Evolutionary conservation across 2,888 invertebrate species (phyloP).

Genomic region (Geophilus truncorum): DNA sequence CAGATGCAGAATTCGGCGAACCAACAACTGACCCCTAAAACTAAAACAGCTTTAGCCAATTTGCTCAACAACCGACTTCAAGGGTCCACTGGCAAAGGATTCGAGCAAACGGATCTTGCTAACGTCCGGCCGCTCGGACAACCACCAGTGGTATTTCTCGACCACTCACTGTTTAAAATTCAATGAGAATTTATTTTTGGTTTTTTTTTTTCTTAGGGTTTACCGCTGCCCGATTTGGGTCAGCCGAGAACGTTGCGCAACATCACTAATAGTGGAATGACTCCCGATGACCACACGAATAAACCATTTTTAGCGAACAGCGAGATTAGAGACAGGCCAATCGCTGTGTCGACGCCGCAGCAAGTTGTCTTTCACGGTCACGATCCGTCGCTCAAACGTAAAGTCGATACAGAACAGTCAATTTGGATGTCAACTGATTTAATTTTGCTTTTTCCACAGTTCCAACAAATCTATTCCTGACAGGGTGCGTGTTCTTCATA

Average conservation of each 20-base stretch:
- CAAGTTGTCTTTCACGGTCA: slow-evolving; percentile 81
- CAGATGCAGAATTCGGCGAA: slow-evolving; percentile 29
- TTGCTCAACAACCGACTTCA: slow-evolving; percentile 80
- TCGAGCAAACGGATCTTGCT: slow-evolving; percentile 35
- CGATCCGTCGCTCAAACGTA: slow-evolving; percentile 78
- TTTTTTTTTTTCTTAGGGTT: background rate
- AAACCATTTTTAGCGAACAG: background rate
- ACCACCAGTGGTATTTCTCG: background rate
- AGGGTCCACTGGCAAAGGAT: slow-evolving; percentile 41
- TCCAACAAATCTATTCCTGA: slow-evolving; percentile 79
- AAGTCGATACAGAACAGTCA: background rate
- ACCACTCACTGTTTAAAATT: too few relatives aligned
- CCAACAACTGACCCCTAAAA: slow-evolving; percentile 68
- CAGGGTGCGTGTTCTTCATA: slow-evolving; percentile 89
- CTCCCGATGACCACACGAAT: background rate
- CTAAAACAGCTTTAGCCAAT: slow-evolving; percentile 91
- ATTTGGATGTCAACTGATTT: background rate
- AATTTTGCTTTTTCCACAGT: slow-evolving; percentile 46
- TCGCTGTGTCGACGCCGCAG: slow-evolving; percentile 41
- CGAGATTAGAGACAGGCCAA: slow-evolving; percentile 33
- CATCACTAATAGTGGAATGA: slow-evolving; percentile 51
- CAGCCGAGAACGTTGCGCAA: slow-evolving; percentile 54
- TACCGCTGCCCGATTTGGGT: background rate
- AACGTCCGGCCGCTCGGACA: background rate
- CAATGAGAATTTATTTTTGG: too few relatives aligned